Percentiles rank a stretch among this genome's conserved stretches.
phyloP scores from a whole-genome alignment of 2,888 invertebrate species.

The Calameuta pallipes region DNA sequence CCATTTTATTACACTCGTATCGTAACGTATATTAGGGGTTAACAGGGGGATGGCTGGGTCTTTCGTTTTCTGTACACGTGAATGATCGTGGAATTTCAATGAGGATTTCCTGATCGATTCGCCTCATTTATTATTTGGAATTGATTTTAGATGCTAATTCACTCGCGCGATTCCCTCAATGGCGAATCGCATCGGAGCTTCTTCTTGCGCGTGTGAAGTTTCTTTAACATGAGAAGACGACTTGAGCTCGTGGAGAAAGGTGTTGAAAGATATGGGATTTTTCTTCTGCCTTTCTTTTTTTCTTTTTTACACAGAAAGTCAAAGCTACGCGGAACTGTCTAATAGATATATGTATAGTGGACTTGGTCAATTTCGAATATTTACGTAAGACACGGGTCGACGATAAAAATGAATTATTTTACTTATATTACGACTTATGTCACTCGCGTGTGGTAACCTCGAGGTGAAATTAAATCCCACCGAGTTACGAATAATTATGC shows the following conservation, averaged over 20 bases:
- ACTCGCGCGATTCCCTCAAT: background rate
- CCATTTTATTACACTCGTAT: background rate
- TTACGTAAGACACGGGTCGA: background rate
- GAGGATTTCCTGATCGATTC: background rate
- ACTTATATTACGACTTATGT: background rate
- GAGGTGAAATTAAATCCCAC: background rate
- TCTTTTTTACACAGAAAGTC: background rate
- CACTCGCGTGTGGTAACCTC: background rate
- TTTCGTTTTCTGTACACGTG: background rate
- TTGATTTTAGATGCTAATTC: background rate
- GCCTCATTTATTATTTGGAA: background rate
- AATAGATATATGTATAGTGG: background rate
- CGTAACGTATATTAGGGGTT: background rate
- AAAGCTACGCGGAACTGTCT: background rate
- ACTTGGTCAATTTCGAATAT: background rate
- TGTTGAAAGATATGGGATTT: background rate
- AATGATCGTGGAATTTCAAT: background rate
- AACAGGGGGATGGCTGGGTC: background rate
- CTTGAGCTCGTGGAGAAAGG: background rate
- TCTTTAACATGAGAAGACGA: background rate
- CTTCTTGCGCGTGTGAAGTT: background rate
- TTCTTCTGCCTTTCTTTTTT: background rate
- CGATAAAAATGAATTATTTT: background rate
- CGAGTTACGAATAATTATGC: background rate
- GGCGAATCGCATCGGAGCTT: background rate